A percentile compares a stretch with the other conserved stretches of the same genome.
phyloP scores from a whole-genome alignment of 37 sponge, comb jelly and placozoan species.

The Cladorhizidae sp. region DNA sequence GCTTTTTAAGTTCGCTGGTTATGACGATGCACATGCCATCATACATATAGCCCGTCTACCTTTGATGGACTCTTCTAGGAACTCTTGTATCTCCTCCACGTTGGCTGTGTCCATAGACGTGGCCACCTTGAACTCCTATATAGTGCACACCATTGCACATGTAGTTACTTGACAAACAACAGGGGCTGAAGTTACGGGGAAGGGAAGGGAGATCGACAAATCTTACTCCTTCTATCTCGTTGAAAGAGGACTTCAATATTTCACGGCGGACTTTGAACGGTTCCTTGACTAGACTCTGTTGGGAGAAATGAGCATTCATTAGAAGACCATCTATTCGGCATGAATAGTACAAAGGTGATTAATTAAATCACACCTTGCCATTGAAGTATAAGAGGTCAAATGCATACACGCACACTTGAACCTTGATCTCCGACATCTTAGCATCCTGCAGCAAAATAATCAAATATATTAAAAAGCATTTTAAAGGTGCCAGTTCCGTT shows the following conservation, averaged over 20 bases:
- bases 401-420: conserved; percentile 96
- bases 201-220: background rate
- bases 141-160: background rate
- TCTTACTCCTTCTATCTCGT: conserved; percentile 87
- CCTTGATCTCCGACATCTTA: conserved; percentile 79
- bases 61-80: conserved; percentile 93
- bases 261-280: conserved; percentile 81
- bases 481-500: too few species aligned
- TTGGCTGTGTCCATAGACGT: conserved; percentile 52
- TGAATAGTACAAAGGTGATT: too few species aligned
- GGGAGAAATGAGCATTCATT: too few species aligned
- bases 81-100: conserved; percentile 88
- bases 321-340: too few species aligned
- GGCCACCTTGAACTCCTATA: conserved; percentile 93
- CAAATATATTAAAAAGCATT: background rate
- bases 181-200: too few species aligned
- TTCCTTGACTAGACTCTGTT: conserved; percentile 82
- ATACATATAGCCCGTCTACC: too few species aligned
- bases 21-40: too few species aligned
- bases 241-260: conserved; percentile 83
- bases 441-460: conserved; percentile 69
- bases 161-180: too few species aligned
- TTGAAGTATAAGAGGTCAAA: conserved; percentile 96
- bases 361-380: conserved; percentile 91
- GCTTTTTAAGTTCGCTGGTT: too few species aligned